Evolutionary conservation across 2,797 vertebrate species (phyloP).

Genomic region (Toxotes lorentzi): DNA sequence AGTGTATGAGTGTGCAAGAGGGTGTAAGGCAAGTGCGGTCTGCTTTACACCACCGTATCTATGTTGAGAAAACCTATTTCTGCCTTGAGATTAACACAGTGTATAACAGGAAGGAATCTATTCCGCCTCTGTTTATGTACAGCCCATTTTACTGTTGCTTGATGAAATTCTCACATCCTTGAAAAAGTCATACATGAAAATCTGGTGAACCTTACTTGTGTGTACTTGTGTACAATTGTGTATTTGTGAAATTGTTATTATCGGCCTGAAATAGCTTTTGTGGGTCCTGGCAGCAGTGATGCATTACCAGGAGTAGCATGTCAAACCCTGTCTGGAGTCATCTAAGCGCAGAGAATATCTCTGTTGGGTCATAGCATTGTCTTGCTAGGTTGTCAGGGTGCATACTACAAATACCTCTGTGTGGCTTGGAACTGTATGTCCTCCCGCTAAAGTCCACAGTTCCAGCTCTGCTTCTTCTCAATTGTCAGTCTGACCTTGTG

Average conservation of each 20-base stretch:
- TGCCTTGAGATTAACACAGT: neutral
- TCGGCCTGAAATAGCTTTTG: constrained; percentile 16
- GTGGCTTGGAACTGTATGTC: neutral
- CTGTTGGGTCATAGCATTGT: constrained; percentile 15
- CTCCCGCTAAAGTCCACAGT: constrained; percentile 14
- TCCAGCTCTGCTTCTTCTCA: constrained; percentile 40
- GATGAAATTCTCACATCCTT: neutral
- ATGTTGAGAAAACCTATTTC: neutral
- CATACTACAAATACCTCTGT: constrained; percentile 24
- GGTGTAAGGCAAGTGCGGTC: neutral
- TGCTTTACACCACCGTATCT: neutral
- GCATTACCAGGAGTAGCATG: constrained; percentile 36
- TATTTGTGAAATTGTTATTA: neutral
- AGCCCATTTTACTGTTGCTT: neutral
- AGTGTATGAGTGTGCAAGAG: neutral
- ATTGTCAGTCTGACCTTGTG: constrained; percentile 23
- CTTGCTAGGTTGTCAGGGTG: constrained; percentile 10
- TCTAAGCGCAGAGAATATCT: constrained; percentile 21
- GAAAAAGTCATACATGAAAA: neutral
- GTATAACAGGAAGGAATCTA: constrained; percentile 1
- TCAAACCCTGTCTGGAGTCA: constrained; percentile 30
- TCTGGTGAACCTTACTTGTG: neutral
- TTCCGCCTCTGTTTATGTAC: neutral
- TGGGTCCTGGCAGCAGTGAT: constrained; percentile 27
- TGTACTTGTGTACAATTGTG: neutral